Evolutionary conservation across 2,113 vertebrate genomes (phyloP), one percentile per base, ranked within the genome.

Genomic region (Lamprologus speciosus): DNA sequence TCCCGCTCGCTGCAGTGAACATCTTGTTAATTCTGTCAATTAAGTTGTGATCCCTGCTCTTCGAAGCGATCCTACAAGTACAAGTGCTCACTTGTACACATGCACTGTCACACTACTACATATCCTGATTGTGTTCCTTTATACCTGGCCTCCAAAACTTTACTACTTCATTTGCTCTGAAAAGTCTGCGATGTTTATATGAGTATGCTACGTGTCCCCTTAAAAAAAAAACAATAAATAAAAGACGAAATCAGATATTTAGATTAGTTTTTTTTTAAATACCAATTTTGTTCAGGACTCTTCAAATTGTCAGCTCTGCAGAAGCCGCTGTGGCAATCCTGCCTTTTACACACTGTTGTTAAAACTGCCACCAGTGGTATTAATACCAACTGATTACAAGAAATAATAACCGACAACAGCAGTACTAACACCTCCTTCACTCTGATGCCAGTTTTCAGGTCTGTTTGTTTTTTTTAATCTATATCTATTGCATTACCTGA

Each of bases 21-120:
- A 88, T 87, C 45, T 85, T 89, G 85, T 90, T 85, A 86, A 87
- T 73, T 87, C 80, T 81, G 40, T 68, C 65, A 82, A 88, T 78
- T 78, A 78, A 78, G 17, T 78, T 28, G 16, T n/a, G 45, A 78
- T 78, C 45, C 16, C 16, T 50, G 45, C 26, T 78, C 16, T 78
- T 13, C 26, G 4, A 78, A 33, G 16, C 3, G 11, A 31, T 50
- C 26, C 45, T 31, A 4, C 45, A 31, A 50, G 26, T 10, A 50
- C 7, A 31, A 50, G 16, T n/a, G 42, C 16, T 78, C 70, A 50
- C 16, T 78, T 50, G 70, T 31, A 73, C 21, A 26, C 37, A 26
- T 1, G 5, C 0, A 19, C 14, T 17, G 6, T 50, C 26, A 12
- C 70, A 19, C 42, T 47, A 12, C 42, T 31, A 31, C 42, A 78